Conservation (phyloP, 2,797 vertebrate genomes). For the Tapera naevia region DNA sequence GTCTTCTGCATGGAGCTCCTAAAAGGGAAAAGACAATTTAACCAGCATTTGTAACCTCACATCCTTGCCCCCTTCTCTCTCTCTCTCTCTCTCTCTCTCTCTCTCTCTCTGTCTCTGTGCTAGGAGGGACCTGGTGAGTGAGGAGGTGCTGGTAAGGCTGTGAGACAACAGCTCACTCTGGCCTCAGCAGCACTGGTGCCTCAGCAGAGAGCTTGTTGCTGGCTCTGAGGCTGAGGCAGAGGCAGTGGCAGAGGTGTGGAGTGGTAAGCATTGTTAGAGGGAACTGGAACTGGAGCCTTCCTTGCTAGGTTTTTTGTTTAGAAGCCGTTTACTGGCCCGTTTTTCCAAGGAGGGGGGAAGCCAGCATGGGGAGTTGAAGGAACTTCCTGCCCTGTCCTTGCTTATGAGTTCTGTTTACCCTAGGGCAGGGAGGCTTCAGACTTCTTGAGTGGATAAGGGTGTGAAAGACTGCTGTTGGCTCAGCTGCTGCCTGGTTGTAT, state of each 20-base stretch:
- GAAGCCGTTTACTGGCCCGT: neutral
- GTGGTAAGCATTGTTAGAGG: neutral
- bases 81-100: neutral
- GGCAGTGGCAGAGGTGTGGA: neutral
- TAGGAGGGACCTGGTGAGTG: neutral
- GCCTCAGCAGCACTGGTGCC: neutral
- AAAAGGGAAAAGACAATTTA: slow-evolving; percentile 75
- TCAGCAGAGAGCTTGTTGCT: neutral
- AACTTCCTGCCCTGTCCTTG: neutral
- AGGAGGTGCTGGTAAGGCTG: slow-evolving; percentile 21
- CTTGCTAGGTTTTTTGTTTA: neutral
- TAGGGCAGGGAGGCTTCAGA: neutral
- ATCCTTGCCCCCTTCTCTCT: slow-evolving; percentile 16
- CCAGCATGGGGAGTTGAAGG: neutral
- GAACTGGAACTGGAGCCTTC: neutral
- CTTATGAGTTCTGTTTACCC: neutral
- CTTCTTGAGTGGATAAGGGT: neutral
- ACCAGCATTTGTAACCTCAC: slow-evolving; percentile 63
- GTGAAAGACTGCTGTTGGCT: neutral
- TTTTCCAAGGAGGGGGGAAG: neutral
- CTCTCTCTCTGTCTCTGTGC: too few species aligned
- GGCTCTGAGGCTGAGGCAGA: neutral
- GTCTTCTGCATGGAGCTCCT: slow-evolving; percentile 85
- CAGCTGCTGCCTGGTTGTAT: neutral
- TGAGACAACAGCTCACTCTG: neutral